These are phyloP conservation scores for Chrysotoxum bicinctum DNA, from an alignment of 2,888 invertebrate species.

Conservation along the genomic window DNA sequence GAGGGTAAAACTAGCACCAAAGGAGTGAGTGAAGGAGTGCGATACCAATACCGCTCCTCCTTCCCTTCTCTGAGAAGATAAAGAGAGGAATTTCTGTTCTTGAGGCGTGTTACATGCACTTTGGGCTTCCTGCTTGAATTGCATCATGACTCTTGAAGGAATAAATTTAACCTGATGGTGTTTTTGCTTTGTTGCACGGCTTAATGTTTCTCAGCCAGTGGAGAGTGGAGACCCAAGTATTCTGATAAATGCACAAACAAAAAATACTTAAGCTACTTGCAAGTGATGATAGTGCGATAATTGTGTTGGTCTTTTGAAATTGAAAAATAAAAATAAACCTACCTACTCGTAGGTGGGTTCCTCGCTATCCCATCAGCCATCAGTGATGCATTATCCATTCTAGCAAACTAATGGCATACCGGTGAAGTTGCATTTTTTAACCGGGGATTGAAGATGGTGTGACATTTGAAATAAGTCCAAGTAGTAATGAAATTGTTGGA, in stretches of 20 bases:
- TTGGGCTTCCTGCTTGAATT: constrained; percentile 69
- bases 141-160: constrained; percentile 56
- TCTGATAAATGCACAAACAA: constrained; percentile 39
- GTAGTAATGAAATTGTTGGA: not conserved
- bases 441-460: constrained; percentile 31
- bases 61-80: constrained; percentile 18
- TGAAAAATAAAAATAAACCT: constrained; percentile 21
- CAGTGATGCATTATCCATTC: constrained; percentile 46
- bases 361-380: not conserved
- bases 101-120: constrained; percentile 67
- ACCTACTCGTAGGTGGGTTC: constrained; percentile 17
- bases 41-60: not conserved
- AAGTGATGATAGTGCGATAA: constrained; percentile 40
- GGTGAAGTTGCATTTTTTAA: constrained; percentile 11
- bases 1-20: constrained; percentile 33
- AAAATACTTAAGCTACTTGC: constrained; percentile 29
- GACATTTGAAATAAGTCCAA: constrained; percentile 48
- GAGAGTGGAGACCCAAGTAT: constrained; percentile 4
- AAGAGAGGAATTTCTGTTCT: constrained; percentile 60
- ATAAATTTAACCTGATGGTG: constrained; percentile 25
- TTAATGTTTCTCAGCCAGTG: constrained; percentile 16
- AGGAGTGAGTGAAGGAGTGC: constrained; percentile 35
- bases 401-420: not conserved
- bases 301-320: constrained; percentile 44
- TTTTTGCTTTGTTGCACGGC: constrained; percentile 30